Evolutionary conservation across 1,140 invertebrate species (phyloP), one percentile per base, ranked within the genome.

Genomic region (Matsumurasca onukii): DNA sequence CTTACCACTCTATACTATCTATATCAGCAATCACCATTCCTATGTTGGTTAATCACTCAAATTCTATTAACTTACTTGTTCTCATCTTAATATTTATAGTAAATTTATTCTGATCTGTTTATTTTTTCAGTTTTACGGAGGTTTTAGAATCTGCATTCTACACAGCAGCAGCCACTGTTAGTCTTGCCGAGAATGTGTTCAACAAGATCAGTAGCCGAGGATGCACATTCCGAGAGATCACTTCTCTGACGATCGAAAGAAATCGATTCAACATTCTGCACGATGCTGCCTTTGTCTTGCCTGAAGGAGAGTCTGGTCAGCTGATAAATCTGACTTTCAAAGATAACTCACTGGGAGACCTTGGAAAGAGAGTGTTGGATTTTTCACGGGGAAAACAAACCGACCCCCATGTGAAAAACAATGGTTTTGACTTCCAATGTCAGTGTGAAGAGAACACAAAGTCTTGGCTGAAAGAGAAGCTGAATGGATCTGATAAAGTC

Each of bases 141-240:
- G 81, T 90, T 48, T 78, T 85, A 69, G 76, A 79, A 24, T 85
- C 83, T 45, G 88, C 86, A 12, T 84, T 91, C 67, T 84, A 86
- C 63, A 82, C 84, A 12, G 86, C 85, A 13, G 83, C 85, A 3
- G 87, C 84, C 1, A 82, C 80, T 0, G 84, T 87, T 3, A 81
- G 79, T 12, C 83, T 91, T 22, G 80, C 80, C 31, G 82, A 86
- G 72, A 88, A 87, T 76, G 79, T 84, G 61, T 88, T 91, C 70
- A 77, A 82, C 39, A 78, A 78, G 22, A 79, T 91, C 3, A 78
- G 80, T 24, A 77, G 79, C 13, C 77, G 77, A 30, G 84, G 85
- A 22, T 83, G 90, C 30, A 80, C 80, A 22, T 75, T 91, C 12
- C 80, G 83, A 5, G 81, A 86, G 3, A 89, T 87, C 85, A 89